A percentile compares a stretch with the other conserved stretches of the same genome.
phyloP scores from a whole-genome alignment of 2,113 vertebrate species.

The Megaleporinus macrocephalus region DNA sequence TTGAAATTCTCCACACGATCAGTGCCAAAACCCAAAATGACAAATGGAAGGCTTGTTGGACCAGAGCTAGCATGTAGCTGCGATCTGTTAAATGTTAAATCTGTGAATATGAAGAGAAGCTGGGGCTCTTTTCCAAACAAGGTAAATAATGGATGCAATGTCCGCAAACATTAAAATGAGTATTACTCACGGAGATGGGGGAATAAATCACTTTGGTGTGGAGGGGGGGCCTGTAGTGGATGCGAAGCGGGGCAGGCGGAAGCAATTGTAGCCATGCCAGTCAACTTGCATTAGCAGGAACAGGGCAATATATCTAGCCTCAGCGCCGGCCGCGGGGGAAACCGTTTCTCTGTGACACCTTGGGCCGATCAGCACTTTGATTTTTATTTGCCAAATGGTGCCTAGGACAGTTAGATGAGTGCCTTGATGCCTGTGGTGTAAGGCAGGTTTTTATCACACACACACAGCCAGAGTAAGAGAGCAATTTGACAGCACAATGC shows the following conservation, averaged over 20 bases:
- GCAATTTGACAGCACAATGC: constrained; percentile 14
- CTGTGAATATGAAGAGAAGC: background rate
- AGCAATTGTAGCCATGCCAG: background rate
- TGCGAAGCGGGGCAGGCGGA: background rate
- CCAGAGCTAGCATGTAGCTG: background rate
- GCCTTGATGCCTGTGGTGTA: constrained; percentile 10
- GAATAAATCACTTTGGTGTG: constrained; percentile 39
- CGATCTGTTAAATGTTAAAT: constrained; percentile 36
- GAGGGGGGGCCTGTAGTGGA: background rate
- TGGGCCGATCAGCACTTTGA: constrained; percentile 22
- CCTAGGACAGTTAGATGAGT: constrained; percentile 24
- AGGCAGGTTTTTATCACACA: constrained; percentile 30
- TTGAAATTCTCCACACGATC: constrained; percentile 27
- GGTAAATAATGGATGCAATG: constrained; percentile 47
- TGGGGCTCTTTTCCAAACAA: constrained; percentile 22
- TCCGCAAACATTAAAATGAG: constrained; percentile 47
- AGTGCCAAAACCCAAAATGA: constrained; percentile 25
- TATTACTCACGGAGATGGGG: constrained; percentile 40
- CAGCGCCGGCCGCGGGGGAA: background rate
- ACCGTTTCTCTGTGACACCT: constrained; percentile 26
- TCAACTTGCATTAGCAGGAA: background rate
- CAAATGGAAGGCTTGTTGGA: constrained; percentile 14
- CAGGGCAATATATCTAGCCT: constrained; percentile 7
- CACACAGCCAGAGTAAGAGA: background rate
- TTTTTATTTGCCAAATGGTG: constrained; percentile 15